Evolutionary conservation across 2,888 invertebrate genomes (phyloP), one percentile per base, ranked within the genome.

Genomic region (Macropis europaea): DNA sequence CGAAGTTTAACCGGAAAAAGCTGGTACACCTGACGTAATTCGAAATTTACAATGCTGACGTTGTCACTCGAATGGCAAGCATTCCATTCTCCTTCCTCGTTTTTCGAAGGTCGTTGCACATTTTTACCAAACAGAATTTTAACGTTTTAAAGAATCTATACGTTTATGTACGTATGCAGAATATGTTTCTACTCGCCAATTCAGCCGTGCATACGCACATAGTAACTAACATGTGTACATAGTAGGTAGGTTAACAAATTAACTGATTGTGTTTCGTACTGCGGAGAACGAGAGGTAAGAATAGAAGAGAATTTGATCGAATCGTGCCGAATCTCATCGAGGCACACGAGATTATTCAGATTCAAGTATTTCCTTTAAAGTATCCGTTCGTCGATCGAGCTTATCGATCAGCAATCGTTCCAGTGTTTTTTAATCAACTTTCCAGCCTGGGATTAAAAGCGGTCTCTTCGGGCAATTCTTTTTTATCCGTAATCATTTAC

Each of bases 211-310:
- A 88, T 87, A 87, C 86, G 87, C 86, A 86, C 87, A 86, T 86
- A 87, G 83, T 78, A 84, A 87, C 84, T 78, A 84, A 87, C 84
- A 87, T 84, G 87, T 89, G 88, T 89, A 88, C 85, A 89, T 89
- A 88, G 86, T 89, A 89, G 88, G 85, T 89, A 89, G 89, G 87
- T 86, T 87, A 89, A 89, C 86, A 88, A 89, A 89, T 88, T 88
- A 86, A 88, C 88, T 88, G 85, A 88, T 89, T 88, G 87, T 87
- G 89, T 88, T 88, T 89, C 86, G 84, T 86, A 88, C 86, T 78
- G 63, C 57, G 69, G 28, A 60, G 66, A 72, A 48, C 48, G 59
- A 24, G 59, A 61, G 45, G 24, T 7, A 47, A 64, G 57, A 57
- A 61, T 38, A 42, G 50, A 53, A 19, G 24, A 30, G 26, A 48